Base-by-base conservation (phyloP, 64 coral and sea anemone species). In the Actinia equina region DNA sequence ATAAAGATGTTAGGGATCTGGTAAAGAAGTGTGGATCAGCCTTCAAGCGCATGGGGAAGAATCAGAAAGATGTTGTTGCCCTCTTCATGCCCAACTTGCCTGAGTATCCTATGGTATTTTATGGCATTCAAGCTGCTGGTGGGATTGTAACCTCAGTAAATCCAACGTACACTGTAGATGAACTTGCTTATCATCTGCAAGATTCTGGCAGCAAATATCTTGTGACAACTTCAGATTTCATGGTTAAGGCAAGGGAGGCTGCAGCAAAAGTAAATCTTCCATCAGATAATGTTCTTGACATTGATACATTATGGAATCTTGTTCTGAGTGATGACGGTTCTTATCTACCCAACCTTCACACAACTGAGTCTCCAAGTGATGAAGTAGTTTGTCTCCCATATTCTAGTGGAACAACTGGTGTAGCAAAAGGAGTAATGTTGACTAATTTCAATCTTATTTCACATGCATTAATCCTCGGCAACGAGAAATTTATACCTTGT, bases 321-420 rank as follows among this genome's bases (percentile, higher is more conserved):
- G 49, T 81, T 52, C 13, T 98, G 42, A 88, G 83, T 23, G 92
- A 98, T 54, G 92, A 98, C 62, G 95, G 95, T 12, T 86, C 51
- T 22, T 82, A 55, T 7, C 92, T 98, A 69, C 89, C 92, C 30
- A 61, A 74, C 41, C 62, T 82, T 62, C 18, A 88, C 74, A 86
- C 64, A 54, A 91, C 92, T 42, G 85, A 91, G 26, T 90, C 87
- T 45, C 92, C 95, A 42, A 92, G 88, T 49, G 83, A 98, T 27
- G 92, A 93, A 51, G 17, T 94, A 19, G 52, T 71, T 20, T 86
- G 88, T 59, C 70, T 98, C 25, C 95, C 92, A 51, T 94, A 94
- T 60, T 98, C 95, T 17, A 98, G 95, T 62, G 95, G 95, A 15
- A 98, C 95, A 23, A 98, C 95, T 15, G 95, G 95, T 52, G 3